Percentiles rank a stretch among this genome's conserved stretches.
Conservation (phyloP, 2,888 invertebrate species). For the Cyaniris semiargus region DNA sequence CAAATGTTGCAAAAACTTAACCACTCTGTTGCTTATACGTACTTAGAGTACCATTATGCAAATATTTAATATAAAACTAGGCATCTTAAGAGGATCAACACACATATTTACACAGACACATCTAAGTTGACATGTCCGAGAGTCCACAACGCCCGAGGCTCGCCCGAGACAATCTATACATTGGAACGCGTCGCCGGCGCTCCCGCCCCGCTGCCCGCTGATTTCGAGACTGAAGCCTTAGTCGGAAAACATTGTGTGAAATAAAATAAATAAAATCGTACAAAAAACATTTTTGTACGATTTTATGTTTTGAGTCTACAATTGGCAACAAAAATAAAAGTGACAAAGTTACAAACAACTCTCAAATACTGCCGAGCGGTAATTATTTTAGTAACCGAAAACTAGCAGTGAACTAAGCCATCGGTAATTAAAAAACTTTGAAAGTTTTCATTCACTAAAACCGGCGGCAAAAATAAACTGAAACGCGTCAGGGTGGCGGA, state of each 20-base stretch:
- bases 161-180: background rate
- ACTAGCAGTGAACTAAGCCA: slow-evolving; percentile 28
- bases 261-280: no score
- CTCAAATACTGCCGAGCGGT: background rate
- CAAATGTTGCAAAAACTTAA: background rate
- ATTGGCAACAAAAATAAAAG: background rate
- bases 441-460: slow-evolving; percentile 24
- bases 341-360: slow-evolving; percentile 3
- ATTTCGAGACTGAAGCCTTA: no score
- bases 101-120: background rate
- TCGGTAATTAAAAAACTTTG: slow-evolving; percentile 26
- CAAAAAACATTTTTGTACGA: background rate
- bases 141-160: background rate
- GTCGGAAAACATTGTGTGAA: no score
- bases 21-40: background rate
- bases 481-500: slow-evolving; percentile 38
- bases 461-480: slow-evolving; percentile 26
- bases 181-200: no score
- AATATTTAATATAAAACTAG: background rate
- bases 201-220: no score
- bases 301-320: background rate
- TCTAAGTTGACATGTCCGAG: background rate
- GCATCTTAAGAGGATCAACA: background rate
- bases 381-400: slow-evolving; percentile 25
- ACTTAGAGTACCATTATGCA: background rate